phyloP scores from a whole-genome alignment of 37 sponge, comb jelly and placozoan species.

The Mnemiopsis leidyi region DNA sequence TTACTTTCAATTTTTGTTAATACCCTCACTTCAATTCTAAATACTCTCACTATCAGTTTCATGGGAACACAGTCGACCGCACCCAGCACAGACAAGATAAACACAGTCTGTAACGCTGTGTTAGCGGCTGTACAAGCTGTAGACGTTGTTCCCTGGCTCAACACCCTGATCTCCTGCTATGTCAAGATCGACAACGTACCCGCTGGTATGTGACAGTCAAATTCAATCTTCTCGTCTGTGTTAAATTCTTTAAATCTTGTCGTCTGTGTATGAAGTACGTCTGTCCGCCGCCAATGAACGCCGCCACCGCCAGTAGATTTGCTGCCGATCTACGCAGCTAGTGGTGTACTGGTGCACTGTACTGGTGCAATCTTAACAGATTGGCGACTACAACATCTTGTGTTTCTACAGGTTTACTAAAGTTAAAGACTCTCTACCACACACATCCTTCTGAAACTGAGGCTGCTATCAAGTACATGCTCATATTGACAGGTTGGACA shows the following conservation, averaged over 20 bases:
- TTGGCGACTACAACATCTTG: too few species aligned
- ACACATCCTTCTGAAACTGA: background rate
- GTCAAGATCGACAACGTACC: background rate
- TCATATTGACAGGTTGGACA: background rate
- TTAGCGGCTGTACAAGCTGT: background rate
- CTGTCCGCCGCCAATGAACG: too few species aligned
- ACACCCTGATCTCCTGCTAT: constrained; percentile 21
- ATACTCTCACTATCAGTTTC: background rate
- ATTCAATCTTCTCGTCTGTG: too few species aligned
- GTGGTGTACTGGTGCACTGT: too few species aligned
- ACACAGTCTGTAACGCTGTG: background rate
- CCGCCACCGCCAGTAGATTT: too few species aligned
- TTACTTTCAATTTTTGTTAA: too few species aligned
- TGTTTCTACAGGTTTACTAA: background rate
- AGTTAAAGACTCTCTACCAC: background rate
- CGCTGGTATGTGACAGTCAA: background rate
- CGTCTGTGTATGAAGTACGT: too few species aligned
- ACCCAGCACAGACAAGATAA: background rate
- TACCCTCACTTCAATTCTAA: too few species aligned
- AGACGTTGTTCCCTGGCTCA: background rate
- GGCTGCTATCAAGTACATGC: background rate
- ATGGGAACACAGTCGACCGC: background rate
- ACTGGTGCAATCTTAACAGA: too few species aligned
- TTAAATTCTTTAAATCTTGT: too few species aligned
- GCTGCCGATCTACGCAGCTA: too few species aligned